Percentiles rank a stretch among this genome's conserved stretches.
Evolutionary conservation across 2,113 vertebrate genomes (phyloP).

Genomic region (Calidris pugnax): DNA sequence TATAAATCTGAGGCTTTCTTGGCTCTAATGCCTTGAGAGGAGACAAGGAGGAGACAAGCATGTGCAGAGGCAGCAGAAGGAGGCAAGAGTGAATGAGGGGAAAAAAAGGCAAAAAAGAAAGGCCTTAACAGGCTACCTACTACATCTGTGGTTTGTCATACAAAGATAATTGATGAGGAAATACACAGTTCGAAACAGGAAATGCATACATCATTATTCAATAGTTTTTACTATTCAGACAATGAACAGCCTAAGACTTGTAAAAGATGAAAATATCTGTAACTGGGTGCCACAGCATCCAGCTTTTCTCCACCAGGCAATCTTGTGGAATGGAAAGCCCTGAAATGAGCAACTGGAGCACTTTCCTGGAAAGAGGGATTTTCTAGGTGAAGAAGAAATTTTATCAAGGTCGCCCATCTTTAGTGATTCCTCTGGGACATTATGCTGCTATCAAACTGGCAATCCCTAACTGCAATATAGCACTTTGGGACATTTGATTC

Average conservation of each 20-base stretch:
- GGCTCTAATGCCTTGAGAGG: slow-evolving; percentile 23
- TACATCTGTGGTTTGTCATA: neutral
- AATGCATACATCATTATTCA: neutral
- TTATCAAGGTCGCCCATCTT: neutral
- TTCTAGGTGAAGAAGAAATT: neutral
- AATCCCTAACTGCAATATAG: neutral
- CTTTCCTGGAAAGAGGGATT: neutral
- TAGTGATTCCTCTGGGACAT: neutral
- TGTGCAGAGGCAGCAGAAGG: neutral
- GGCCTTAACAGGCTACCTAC: neutral
- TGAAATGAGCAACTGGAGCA: neutral
- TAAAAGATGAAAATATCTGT: neutral
- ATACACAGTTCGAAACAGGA: neutral
- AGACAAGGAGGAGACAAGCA: slow-evolving; percentile 1
- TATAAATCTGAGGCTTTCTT: slow-evolving; percentile 58
- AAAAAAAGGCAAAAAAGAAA: neutral
- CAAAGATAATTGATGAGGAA: neutral
- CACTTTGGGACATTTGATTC: neutral
- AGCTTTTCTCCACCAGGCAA: neutral
- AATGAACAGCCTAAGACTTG: neutral
- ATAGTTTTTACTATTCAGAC: neutral
- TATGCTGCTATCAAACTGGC: neutral
- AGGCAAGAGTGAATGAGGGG: neutral
- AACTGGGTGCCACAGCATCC: neutral
- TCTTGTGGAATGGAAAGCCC: accelerated